Conservation (phyloP, 2,888 invertebrate species). For the Heliconius cydno region DNA sequence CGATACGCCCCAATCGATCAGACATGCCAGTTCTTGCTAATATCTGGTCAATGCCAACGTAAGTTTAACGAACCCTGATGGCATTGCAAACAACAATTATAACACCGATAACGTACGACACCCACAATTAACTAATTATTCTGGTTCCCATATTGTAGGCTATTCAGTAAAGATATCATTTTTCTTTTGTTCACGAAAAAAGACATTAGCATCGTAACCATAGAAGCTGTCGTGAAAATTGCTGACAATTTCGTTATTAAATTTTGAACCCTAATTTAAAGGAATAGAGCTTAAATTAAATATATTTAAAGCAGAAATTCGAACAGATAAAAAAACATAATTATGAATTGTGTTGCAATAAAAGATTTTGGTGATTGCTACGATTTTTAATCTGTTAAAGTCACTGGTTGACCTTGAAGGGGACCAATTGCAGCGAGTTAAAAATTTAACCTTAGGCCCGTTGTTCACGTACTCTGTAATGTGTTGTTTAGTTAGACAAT, state of each 20-base stretch:
- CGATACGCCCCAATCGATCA: constrained; percentile 7
- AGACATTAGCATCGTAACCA: constrained; percentile 27
- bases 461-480: constrained; percentile 26
- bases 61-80: constrained; percentile 39
- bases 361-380: constrained; percentile 45
- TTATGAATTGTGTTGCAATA: constrained; percentile 44
- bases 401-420: constrained; percentile 43
- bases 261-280: background rate
- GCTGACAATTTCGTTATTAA: background rate
- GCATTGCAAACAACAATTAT: constrained; percentile 32
- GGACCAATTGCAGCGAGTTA: constrained; percentile 40
- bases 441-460: constrained; percentile 40
- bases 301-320: background rate
- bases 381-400: constrained; percentile 44
- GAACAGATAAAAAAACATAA: constrained; percentile 24
- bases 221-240: constrained; percentile 9
- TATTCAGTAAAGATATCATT: constrained; percentile 20
- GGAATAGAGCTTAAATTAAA: background rate
- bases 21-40: constrained; percentile 7
- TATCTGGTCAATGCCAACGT: constrained; percentile 32
- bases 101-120: constrained; percentile 25
- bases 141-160: constrained; percentile 23
- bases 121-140: constrained; percentile 30
- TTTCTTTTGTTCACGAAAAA: constrained; percentile 29
- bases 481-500: background rate